These are phyloP conservation scores for Lepus townsendii DNA, from an alignment of 2,797 vertebrate species.

Conservation along the genomic window DNA sequence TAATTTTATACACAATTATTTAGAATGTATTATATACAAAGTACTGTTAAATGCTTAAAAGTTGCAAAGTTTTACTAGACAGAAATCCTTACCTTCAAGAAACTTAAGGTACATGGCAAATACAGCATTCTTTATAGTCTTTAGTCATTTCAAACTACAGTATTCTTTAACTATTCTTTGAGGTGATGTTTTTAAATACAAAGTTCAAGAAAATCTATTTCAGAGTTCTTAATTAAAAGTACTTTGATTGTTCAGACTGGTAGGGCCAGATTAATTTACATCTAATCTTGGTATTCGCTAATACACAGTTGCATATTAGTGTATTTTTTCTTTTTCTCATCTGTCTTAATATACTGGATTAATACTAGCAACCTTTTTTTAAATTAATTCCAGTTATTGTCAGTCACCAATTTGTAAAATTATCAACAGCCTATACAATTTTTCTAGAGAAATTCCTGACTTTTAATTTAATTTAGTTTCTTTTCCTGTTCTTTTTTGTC, in stretches of 20 bases:
- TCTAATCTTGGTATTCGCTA: conserved; percentile 48
- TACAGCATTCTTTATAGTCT: neutral
- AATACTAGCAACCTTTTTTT: conserved; percentile 32
- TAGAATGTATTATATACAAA: neutral
- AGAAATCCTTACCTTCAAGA: neutral
- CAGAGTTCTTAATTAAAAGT: conserved; percentile 25
- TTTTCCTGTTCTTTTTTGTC: conserved; percentile 32
- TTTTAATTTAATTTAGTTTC: conserved; percentile 36
- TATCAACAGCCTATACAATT: neutral
- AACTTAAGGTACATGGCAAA: neutral
- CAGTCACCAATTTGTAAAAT: conserved; percentile 7
- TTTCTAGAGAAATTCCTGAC: conserved; percentile 14
- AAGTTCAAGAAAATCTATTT: conserved; percentile 23
- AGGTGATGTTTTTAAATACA: conserved; percentile 28
- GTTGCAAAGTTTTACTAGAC: neutral
- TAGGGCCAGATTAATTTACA: conserved; percentile 3
- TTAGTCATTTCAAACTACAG: conserved; percentile 2
- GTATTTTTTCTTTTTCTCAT: neutral
- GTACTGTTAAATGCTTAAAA: conserved; percentile 24
- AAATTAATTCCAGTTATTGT: conserved; percentile 32
- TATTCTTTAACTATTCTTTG: conserved; percentile 36
- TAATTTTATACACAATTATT: conserved; percentile 37
- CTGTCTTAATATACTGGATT: neutral
- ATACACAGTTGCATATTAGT: conserved; percentile 1
- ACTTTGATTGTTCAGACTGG: conserved; percentile 43